Percentiles rank a stretch among this genome's conserved stretches.
These are phyloP conservation scores for Eupeodes latifasciatus DNA, from an alignment of 2,888 invertebrate species.

Conservation along the genomic window DNA sequence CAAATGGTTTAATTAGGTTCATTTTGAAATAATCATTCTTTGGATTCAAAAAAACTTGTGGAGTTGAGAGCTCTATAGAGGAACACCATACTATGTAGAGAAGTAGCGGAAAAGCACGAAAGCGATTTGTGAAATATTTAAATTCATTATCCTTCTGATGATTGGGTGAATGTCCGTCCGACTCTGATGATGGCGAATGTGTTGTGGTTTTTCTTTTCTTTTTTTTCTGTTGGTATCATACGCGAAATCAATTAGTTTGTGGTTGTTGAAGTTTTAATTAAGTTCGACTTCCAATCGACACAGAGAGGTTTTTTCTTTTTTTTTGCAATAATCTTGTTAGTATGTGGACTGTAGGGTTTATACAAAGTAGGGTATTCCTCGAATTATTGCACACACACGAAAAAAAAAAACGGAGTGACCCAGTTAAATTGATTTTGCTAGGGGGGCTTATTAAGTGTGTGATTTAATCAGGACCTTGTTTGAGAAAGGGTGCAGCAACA, in stretches of 20 bases:
- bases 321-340: constrained; percentile 1
- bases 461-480: not conserved
- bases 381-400: constrained; percentile 1
- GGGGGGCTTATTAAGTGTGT: not conserved
- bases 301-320: not conserved
- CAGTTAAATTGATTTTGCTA: not conserved
- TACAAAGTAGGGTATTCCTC: not conserved
- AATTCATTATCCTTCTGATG: constrained; percentile 37
- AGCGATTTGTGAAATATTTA: constrained; percentile 45
- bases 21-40: constrained; percentile 51
- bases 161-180: not conserved
- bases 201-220: constrained; percentile 3
- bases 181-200: not conserved
- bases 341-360: not conserved
- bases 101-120: not conserved
- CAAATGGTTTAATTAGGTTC: constrained; percentile 58
- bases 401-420: not conserved
- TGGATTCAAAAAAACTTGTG: not conserved
- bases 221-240: constrained; percentile 35
- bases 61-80: too few species aligned
- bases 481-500: not conserved
- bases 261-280: constrained; percentile 54
- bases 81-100: not conserved
- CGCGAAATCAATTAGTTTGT: constrained; percentile 57
- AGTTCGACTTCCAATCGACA: constrained; percentile 21